Base-by-base conservation (phyloP, 2,888 invertebrate genomes). In the Tetheella fluctuosa region DNA sequence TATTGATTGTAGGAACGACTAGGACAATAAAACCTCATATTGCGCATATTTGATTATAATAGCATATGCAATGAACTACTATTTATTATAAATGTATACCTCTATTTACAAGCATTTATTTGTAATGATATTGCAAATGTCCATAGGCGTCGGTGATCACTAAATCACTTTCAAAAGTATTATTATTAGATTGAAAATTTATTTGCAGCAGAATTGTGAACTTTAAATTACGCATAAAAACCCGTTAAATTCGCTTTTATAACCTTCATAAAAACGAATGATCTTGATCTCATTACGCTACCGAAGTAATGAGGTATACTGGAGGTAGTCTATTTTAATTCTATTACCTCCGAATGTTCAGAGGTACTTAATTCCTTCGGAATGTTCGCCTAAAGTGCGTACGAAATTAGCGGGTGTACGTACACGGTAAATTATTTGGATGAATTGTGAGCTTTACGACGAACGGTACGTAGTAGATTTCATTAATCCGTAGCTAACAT, bases 381-480 rank as follows among this genome's bases (percentile, higher is more conserved):
- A 28, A 54, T 28, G 2, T n/a, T n/a, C 48, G 17, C 20, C 48
- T 48, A 17, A 48, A 20, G 39, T 39, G 39, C 39, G 39, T 39
- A n/a, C 7, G n/a, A n/a, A n/a, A 39, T n/a, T n/a, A 39, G n/a
- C 39, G 20, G 42, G 42, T 23, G 20, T 23, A 54, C 5, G 28
- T 54, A 54, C 23, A 28, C 1, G 25, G 23, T 28, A 28, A 25
- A 48, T 48, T 20, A 48, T 48, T 48, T 48, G n/a, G 48, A 20
- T 48, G 59, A 59, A 39, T 20, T 30, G 30, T 55, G 23, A 17
- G 55, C 55, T 34, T 30, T 55, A 23, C 54, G 20, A 34, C 30
- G n/a, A 54, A 54, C 54, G 28, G 42, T 42, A 17, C 17, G 17
- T 48, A 48, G 1, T 15, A 10, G n/a, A 42, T 42, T 42, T 17